phyloP scores from a whole-genome alignment of 2,888 invertebrate species.

The Drosophila differens region DNA sequence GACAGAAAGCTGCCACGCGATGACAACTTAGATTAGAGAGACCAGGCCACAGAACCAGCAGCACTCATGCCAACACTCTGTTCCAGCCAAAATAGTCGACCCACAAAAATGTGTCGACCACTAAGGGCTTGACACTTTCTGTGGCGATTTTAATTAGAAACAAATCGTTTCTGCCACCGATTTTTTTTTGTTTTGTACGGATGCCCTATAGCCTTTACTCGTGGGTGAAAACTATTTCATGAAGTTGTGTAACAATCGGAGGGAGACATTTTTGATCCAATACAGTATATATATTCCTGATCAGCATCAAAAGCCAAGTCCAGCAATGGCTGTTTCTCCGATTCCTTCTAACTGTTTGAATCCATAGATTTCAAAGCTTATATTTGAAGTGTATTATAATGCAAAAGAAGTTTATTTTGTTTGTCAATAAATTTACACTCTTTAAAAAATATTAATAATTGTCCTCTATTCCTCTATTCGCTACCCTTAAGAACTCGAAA shows the following conservation, averaged over 20 bases:
- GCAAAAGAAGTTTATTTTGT: neutral
- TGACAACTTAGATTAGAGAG: conserved; percentile 72
- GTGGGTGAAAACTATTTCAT: neutral
- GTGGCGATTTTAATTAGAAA: conserved; percentile 79
- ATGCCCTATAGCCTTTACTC: neutral
- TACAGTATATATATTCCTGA: neutral
- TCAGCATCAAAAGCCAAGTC: neutral
- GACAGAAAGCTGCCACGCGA: conserved; percentile 79
- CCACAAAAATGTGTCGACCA: conserved; percentile 48
- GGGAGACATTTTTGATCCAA: neutral
- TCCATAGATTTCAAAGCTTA: neutral
- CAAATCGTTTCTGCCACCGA: conserved; percentile 36
- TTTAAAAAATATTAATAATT: neutral
- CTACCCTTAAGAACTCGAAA: neutral
- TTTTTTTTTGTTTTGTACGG: neutral
- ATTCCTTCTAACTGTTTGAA: neutral
- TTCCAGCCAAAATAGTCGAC: conserved; percentile 33
- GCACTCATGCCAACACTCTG: conserved; percentile 18
- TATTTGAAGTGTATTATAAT: neutral
- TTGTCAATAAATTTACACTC: neutral
- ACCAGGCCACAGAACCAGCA: conserved; percentile 13
- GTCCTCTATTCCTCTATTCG: rapidly evolving
- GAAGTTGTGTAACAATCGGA: neutral
- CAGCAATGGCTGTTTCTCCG: neutral
- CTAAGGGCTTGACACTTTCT: conserved; percentile 77